Conservation (phyloP, 1,140 invertebrate species). For the Berghia stephanieae region DNA sequence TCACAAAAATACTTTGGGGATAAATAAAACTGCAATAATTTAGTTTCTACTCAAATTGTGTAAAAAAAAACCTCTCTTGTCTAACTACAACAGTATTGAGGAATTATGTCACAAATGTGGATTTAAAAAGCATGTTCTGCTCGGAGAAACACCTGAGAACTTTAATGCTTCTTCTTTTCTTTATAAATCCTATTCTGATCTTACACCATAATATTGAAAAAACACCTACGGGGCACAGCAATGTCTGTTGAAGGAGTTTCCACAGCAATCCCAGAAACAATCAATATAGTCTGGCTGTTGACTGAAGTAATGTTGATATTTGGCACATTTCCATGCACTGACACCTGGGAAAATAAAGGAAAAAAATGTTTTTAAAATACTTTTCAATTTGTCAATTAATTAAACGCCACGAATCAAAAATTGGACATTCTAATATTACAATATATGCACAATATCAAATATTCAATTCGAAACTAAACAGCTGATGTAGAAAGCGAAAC, state of each 20-base stretch:
- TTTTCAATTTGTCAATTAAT: too few species aligned
- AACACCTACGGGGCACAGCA: conserved; percentile 38
- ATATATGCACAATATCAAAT: too few species aligned
- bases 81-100: background rate
- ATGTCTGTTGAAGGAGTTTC: conserved; percentile 39
- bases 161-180: too few species aligned
- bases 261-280: conserved; percentile 41
- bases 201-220: background rate
- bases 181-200: background rate
- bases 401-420: too few species aligned
- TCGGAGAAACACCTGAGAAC: too few species aligned
- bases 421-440: too few species aligned
- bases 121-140: background rate
- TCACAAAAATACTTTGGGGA: background rate
- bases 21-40: background rate
- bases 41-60: background rate
- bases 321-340: conserved; percentile 33
- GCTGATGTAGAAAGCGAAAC: too few species aligned
- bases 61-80: background rate
- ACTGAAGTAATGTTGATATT: conserved; percentile 37
- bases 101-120: background rate
- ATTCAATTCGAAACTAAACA: too few species aligned
- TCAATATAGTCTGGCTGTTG: conserved; percentile 40
- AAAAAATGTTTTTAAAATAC: too few species aligned
- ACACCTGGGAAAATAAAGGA: conserved; percentile 18